Conservation (phyloP, 2,113 vertebrate species). For the Callocephalon fimbriatum region DNA sequence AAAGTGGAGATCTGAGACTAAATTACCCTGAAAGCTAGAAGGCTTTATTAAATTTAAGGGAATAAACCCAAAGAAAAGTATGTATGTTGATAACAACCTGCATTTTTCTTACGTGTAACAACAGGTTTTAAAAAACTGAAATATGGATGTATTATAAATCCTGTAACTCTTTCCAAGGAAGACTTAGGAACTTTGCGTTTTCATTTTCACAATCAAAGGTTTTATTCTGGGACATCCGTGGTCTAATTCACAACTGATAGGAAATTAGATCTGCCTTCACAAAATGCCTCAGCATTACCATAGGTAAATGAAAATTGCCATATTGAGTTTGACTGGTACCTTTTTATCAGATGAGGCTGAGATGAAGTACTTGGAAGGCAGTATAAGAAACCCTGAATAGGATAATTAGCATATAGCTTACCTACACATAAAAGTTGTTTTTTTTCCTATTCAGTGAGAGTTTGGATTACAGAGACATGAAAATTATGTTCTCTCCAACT, state of each 20-base stretch:
- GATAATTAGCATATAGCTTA: neutral
- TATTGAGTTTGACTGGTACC: neutral
- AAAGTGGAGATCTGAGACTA: neutral
- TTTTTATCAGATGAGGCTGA: neutral
- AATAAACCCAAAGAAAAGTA: slow-evolving; percentile 8
- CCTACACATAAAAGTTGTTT: neutral
- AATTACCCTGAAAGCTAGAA: slow-evolving; percentile 14
- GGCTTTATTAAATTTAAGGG: slow-evolving; percentile 41
- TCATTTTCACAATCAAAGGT: neutral
- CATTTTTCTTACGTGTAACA: neutral
- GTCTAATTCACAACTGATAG: neutral
- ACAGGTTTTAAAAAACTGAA: neutral
- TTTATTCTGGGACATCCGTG: neutral
- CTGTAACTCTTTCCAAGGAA: neutral
- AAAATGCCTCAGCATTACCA: neutral
- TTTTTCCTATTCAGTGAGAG: neutral
- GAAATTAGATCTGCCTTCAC: neutral
- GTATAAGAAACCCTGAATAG: neutral
- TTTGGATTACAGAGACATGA: neutral
- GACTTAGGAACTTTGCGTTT: neutral
- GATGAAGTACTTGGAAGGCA: neutral
- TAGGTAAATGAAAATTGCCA: neutral
- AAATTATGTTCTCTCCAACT: neutral
- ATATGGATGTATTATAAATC: neutral
- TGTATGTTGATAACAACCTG: neutral